These are phyloP conservation scores for Temnothorax longispinosus DNA, from an alignment of 1,140 invertebrate species.

Conservation along the genomic window DNA sequence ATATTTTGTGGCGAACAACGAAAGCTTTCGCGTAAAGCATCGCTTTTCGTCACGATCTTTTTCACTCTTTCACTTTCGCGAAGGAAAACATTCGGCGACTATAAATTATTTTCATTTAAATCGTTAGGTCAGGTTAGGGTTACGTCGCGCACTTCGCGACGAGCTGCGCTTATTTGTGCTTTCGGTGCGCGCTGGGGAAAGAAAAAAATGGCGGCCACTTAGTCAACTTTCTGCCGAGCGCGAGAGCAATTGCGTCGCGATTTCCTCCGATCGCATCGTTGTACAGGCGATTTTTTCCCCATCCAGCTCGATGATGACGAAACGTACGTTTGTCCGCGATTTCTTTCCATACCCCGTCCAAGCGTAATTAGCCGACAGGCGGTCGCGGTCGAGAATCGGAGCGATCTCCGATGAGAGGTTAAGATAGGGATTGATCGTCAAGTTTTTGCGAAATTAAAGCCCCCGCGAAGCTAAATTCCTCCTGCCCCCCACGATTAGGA, in stretches of 20 bases:
- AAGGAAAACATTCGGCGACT: not conserved
- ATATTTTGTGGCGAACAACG: not conserved
- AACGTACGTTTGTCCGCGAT: conserved; percentile 18
- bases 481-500: not conserved
- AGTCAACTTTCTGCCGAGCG: conserved; percentile 31
- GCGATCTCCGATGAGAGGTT: not conserved
- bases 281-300: conserved; percentile 2
- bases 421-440: not conserved
- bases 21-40: not conserved
- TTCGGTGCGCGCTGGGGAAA: not conserved
- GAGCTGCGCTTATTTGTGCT: conserved; percentile 21
- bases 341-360: not conserved
- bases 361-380: not conserved
- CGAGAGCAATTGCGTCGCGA: conserved; percentile 8
- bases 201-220: conserved; percentile 40
- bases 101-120: not conserved
- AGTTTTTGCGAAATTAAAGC: not conserved
- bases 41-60: not conserved
- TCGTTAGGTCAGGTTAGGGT: conserved; percentile 9
- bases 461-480: not conserved
- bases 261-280: not conserved
- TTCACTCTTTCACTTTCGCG: not conserved
- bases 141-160: not conserved
- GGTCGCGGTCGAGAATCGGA: not conserved
- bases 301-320: conserved; percentile 4